Conservation (phyloP, 1,140 invertebrate species). For the Lepidurus arcticus region DNA sequence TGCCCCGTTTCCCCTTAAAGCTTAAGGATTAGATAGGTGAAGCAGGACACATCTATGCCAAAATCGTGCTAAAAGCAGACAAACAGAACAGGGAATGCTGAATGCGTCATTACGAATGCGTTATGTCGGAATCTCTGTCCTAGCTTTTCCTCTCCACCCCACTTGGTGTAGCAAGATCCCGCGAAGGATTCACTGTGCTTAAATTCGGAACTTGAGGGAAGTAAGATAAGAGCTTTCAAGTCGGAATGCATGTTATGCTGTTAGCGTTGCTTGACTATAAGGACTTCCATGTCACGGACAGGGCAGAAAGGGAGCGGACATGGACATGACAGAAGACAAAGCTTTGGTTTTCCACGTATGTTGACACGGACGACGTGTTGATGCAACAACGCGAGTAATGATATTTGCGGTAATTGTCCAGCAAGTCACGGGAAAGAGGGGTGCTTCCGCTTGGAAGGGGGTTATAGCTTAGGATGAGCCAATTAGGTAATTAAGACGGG, state of each 20-base stretch:
- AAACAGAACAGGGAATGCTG: background rate
- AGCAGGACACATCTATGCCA: background rate
- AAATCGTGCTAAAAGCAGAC: background rate
- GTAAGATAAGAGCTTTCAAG: background rate
- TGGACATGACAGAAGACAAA: slow-evolving; percentile 9
- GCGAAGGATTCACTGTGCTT: background rate
- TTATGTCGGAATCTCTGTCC: background rate
- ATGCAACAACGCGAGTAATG: background rate
- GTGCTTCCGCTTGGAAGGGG: background rate
- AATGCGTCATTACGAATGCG: slow-evolving; percentile 15
- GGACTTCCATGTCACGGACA: background rate
- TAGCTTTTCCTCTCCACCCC: background rate
- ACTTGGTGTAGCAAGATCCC: background rate
- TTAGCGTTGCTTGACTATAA: background rate
- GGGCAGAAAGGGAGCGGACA: background rate
- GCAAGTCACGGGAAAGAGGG: background rate
- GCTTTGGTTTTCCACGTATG: background rate
- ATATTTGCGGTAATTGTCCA: background rate
- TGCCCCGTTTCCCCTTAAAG: background rate
- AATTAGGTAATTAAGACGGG: slow-evolving; percentile 9
- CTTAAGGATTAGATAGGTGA: background rate
- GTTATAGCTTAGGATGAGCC: background rate
- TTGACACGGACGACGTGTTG: background rate
- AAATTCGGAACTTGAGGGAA: background rate
- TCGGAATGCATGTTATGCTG: background rate